These are phyloP conservation scores for Myotis daubentonii DNA, from an alignment of 2,797 vertebrate species.

Conservation along the genomic window DNA sequence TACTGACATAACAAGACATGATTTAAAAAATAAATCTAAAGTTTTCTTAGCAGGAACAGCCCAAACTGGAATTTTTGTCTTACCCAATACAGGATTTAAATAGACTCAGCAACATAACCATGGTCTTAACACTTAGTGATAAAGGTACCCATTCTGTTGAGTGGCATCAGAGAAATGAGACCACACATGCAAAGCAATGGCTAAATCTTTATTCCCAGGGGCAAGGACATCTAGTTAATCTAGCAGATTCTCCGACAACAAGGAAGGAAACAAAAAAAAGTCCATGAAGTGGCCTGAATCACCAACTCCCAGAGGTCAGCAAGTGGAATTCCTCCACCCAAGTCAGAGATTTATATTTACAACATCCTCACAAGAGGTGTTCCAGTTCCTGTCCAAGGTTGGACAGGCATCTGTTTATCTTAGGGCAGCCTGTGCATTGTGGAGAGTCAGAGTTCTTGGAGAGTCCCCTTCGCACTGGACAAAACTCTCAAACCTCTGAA, in stretches of 20 bases:
- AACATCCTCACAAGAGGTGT: background rate
- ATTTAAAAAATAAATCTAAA: constrained; percentile 40
- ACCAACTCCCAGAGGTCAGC: constrained; percentile 1
- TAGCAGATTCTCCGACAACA: background rate
- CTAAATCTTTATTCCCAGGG: background rate
- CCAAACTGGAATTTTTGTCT: background rate
- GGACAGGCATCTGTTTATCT: constrained; percentile 36
- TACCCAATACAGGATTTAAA: background rate
- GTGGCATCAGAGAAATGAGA: background rate
- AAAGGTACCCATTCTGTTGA: background rate
- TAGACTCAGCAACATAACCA: background rate
- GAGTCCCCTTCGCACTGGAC: background rate
- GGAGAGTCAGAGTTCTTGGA: background rate
- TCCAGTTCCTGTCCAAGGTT: constrained; percentile 10
- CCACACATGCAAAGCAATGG: background rate
- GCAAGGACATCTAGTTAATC: background rate
- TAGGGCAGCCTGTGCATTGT: background rate
- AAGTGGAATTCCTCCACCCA: constrained; percentile 30
- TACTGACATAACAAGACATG: background rate
- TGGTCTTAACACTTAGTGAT: background rate
- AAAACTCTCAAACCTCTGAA: constrained; percentile 31
- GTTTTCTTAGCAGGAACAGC: background rate
- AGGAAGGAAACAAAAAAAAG: constrained; percentile 28
- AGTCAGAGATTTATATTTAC: constrained; percentile 22
- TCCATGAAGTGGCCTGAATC: background rate